Conservation (phyloP, 2,888 invertebrate species). For the Sclerodermus sp. region DNA sequence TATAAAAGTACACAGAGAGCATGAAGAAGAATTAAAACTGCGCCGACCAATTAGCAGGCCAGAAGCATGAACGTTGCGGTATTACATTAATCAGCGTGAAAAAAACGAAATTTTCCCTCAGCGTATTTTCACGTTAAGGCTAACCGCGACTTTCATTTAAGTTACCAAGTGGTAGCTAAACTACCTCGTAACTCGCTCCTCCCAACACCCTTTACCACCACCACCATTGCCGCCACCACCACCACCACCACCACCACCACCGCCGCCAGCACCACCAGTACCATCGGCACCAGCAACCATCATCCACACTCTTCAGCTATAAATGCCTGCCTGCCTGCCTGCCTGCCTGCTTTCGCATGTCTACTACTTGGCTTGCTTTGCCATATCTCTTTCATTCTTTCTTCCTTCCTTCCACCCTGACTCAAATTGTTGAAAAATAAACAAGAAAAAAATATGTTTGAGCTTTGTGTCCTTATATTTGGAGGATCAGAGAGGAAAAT, state of each 20-base stretch:
- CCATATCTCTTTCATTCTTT: slow-evolving; percentile 18
- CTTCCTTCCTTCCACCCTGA: neutral
- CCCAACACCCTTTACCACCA: slow-evolving; percentile 12
- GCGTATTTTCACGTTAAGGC: slow-evolving; percentile 44
- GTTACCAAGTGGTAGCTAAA: slow-evolving; percentile 44
- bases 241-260: too few species aligned
- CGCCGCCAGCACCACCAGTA: slow-evolving; percentile 1
- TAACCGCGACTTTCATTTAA: slow-evolving; percentile 43
- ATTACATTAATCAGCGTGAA: slow-evolving; percentile 45
- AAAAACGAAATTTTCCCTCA: slow-evolving; percentile 45
- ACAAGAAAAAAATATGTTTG: too few species aligned
- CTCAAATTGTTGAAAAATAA: too few species aligned
- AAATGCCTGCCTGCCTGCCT: too few species aligned
- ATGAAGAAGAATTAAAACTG: slow-evolving; percentile 12
- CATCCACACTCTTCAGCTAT: neutral
- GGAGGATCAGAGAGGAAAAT: too few species aligned
- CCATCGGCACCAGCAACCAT: neutral
- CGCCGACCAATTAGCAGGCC: slow-evolving; percentile 33
- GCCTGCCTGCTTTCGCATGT: too few species aligned
- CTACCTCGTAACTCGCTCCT: slow-evolving; percentile 33
- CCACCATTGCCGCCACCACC: slow-evolving; percentile 9
- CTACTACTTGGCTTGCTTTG: too few species aligned
- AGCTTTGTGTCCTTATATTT: too few species aligned
- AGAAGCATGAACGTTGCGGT: slow-evolving; percentile 25
- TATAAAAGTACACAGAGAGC: neutral